Evolutionary conservation across 2,888 invertebrate species (phyloP).

Genomic region (Enchytraeus crypticus): DNA sequence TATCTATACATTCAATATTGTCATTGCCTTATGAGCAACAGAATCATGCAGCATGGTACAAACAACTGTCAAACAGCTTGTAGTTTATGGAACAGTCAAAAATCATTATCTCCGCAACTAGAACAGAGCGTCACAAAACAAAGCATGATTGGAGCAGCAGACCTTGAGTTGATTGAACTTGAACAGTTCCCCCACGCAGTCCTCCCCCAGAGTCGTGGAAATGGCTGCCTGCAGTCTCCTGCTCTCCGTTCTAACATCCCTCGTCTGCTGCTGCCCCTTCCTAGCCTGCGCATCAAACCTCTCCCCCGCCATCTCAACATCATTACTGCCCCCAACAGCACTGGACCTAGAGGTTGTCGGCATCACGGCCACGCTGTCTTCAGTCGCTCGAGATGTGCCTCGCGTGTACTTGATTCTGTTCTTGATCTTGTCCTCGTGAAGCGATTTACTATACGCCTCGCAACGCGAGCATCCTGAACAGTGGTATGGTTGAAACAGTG

Average conservation of each 20-base stretch:
- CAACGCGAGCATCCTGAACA: constrained; percentile 85
- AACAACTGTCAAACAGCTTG: no score
- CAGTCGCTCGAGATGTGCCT: not conserved
- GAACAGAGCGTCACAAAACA: no score
- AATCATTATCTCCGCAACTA: no score
- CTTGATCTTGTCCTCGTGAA: constrained; percentile 31
- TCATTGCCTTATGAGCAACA: no score
- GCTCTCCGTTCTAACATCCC: constrained; percentile 93
- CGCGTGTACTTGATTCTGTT: no score
- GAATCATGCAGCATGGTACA: no score
- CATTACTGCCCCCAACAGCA: not conserved
- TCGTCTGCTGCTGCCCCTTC: constrained; percentile 54
- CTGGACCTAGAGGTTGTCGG: not conserved
- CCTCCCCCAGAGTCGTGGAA: constrained; percentile 71
- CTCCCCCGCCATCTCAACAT: not conserved
- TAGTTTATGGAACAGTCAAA: no score
- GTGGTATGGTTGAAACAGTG: no score
- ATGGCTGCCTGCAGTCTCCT: constrained; percentile 61
- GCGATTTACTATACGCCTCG: constrained; percentile 61
- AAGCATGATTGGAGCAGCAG: no score
- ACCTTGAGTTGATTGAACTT: constrained; percentile 93
- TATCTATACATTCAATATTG: no score
- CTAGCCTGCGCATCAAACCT: constrained; percentile 6
- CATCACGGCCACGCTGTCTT: not conserved
- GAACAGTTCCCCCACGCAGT: constrained; percentile 61